Conservation (phyloP, 2,113 vertebrate species). For the Nesogale talazaci region DNA sequence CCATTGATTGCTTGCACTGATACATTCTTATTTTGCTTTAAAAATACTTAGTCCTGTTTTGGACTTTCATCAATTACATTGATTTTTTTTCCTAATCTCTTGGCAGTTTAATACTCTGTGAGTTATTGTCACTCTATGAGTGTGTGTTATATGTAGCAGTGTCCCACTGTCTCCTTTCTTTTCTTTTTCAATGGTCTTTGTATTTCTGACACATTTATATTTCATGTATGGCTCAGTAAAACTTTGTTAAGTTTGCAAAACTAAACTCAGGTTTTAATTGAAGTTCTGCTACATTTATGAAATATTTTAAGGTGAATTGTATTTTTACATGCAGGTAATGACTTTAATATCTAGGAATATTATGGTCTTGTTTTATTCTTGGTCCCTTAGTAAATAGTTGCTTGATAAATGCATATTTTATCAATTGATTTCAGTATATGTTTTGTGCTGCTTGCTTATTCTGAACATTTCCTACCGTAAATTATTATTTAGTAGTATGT, state of each 20-base stretch:
- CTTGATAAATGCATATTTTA: background rate
- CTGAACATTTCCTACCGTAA: background rate
- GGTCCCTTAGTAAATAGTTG: background rate
- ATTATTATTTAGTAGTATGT: background rate
- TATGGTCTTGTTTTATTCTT: background rate
- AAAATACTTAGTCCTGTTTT: background rate
- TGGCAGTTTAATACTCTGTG: rapidly evolving
- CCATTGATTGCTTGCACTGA: background rate
- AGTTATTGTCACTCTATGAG: rapidly evolving
- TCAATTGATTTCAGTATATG: background rate
- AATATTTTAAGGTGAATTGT: background rate
- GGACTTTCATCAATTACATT: rapidly evolving
- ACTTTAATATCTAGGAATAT: background rate
- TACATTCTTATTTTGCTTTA: background rate
- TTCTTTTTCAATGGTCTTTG: background rate
- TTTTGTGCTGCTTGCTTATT: background rate
- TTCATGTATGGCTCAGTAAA: background rate
- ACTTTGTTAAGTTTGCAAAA: background rate
- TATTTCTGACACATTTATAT: background rate
- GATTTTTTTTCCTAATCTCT: rapidly evolving
- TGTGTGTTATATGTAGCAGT: rapidly evolving
- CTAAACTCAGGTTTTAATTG: background rate
- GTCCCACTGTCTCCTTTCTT: too few species aligned
- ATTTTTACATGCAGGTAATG: background rate
- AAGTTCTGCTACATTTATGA: background rate